A percentile compares a stretch with the other conserved stretches of the same genome.
Conservation (phyloP, 2,113 vertebrate genomes). For the Odocoileus hemionus region DNA sequence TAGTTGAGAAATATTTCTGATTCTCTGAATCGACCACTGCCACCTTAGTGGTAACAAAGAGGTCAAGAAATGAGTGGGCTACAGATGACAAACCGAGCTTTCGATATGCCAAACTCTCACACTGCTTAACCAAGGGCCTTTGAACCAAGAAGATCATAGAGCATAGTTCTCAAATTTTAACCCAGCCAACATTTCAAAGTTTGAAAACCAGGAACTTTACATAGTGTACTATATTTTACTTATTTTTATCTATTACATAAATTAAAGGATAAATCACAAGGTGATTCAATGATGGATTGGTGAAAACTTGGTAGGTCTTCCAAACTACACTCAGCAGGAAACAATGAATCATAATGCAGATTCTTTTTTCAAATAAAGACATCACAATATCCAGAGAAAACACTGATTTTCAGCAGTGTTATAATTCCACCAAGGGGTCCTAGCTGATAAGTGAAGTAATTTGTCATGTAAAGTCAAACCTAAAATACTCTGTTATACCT, state of each 20-base stretch:
- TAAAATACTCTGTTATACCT: neutral
- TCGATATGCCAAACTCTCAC: neutral
- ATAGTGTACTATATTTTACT: neutral
- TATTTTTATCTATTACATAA: neutral
- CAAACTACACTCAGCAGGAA: neutral
- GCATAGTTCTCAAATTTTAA: neutral
- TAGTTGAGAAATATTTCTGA: neutral
- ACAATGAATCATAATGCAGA: neutral
- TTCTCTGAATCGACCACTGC: neutral
- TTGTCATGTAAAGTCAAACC: neutral
- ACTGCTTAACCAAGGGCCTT: neutral
- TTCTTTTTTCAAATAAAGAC: neutral
- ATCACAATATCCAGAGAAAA: neutral
- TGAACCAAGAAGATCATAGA: neutral
- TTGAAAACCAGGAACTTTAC: neutral
- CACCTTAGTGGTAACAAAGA: neutral
- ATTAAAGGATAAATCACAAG: neutral
- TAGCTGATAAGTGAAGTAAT: neutral
- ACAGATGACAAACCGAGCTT: neutral
- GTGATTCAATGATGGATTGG: neutral
- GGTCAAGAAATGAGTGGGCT: neutral
- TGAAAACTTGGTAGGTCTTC: neutral
- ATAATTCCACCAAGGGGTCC: neutral
- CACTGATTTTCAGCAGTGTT: neutral
- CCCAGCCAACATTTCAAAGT: conserved; percentile 11